A percentile compares a stretch with the other conserved stretches of the same genome.
phyloP scores from a whole-genome alignment of 1,140 invertebrate genomes.

The Portunus trituberculatus region DNA sequence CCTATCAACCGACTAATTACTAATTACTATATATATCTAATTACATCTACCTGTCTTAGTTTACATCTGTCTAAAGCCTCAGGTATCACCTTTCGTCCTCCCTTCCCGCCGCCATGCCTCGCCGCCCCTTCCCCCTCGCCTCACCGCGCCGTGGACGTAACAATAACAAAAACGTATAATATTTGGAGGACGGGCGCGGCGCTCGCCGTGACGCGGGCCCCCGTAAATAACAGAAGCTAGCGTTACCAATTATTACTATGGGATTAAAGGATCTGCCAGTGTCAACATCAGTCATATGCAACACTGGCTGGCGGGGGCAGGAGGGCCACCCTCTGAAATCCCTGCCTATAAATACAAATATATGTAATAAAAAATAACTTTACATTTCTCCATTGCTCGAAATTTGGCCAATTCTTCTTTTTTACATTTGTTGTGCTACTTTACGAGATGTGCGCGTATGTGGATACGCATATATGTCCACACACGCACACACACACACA shows the following conservation, averaged over 20 bases:
- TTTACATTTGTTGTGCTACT: slow-evolving; percentile 27
- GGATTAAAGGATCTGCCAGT: slow-evolving; percentile 21
- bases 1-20: neutral
- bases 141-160: neutral
- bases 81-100: neutral
- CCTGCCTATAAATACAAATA: slow-evolving; percentile 31
- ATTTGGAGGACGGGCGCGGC: slow-evolving; percentile 16
- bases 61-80: slow-evolving; percentile 18
- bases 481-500: no score
- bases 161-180: slow-evolving; percentile 24
- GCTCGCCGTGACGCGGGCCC: neutral
- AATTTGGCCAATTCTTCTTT: neutral
- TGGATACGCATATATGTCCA: neutral
- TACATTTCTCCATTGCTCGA: slow-evolving; percentile 1
- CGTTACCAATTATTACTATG: slow-evolving; percentile 23
- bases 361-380: slow-evolving; percentile 25
- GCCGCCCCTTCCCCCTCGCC: neutral
- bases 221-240: slow-evolving; percentile 22
- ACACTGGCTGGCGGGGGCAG: neutral
- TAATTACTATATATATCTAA: slow-evolving; percentile 15
- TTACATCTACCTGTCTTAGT: slow-evolving; percentile 40
- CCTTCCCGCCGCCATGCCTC: neutral
- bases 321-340: neutral
- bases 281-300: slow-evolving; percentile 22
- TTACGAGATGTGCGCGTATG: neutral